Percentiles rank a stretch among this genome's conserved stretches.
These are phyloP conservation scores for Meiosimyza decipiens DNA, from an alignment of 2,888 invertebrate genomes.

Conservation along the genomic window DNA sequence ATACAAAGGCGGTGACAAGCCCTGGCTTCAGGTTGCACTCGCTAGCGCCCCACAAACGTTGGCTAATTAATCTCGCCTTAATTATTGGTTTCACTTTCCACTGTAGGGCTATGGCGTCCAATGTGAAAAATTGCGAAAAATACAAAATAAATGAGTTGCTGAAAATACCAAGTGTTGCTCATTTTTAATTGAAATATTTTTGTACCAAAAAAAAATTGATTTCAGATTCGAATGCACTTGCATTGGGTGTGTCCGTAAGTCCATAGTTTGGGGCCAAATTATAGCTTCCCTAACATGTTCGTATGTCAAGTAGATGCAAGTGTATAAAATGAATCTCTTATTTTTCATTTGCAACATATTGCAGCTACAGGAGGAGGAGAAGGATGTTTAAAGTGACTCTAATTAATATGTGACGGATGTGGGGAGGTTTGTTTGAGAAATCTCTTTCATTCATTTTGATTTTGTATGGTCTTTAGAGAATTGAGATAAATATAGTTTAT, in stretches of 20 bases:
- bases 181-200: slow-evolving; percentile 32
- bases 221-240: too few relatives aligned
- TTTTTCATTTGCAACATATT: too few relatives aligned
- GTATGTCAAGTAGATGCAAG: slow-evolving; percentile 10
- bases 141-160: slow-evolving; percentile 41
- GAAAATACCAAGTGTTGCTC: slow-evolving; percentile 37
- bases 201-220: background rate
- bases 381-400: slow-evolving; percentile 4
- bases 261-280: slow-evolving; percentile 16
- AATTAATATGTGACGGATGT: background rate
- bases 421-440: background rate
- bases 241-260: background rate
- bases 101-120: slow-evolving; percentile 24
- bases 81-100: slow-evolving; percentile 53
- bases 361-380: background rate
- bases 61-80: slow-evolving; percentile 64
- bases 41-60: slow-evolving; percentile 35
- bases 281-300: slow-evolving; percentile 20
- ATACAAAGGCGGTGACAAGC: slow-evolving; percentile 52
- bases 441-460: background rate
- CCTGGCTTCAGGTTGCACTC: slow-evolving; percentile 31
- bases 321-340: background rate
- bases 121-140: slow-evolving; percentile 36
- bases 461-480: too few relatives aligned
- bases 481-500: too few relatives aligned